A percentile compares a stretch with the other conserved stretches of the same genome.
phyloP scores from a whole-genome alignment of 2,113 vertebrate genomes.

The Eulemur macaco region DNA sequence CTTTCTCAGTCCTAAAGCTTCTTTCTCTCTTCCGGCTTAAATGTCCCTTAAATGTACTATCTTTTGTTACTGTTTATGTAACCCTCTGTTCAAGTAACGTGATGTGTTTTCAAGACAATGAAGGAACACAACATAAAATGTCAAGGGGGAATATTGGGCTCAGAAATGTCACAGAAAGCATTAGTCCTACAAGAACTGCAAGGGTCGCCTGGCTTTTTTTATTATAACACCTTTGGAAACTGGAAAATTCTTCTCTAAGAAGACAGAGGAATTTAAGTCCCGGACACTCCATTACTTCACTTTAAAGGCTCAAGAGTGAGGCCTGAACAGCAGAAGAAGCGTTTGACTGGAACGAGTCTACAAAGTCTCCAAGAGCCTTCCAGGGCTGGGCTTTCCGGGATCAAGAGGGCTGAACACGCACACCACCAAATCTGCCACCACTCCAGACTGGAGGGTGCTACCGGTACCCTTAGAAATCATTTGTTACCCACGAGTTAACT shows the following conservation, averaged over 20 bases:
- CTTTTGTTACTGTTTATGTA: constrained; percentile 67
- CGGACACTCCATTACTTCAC: not conserved
- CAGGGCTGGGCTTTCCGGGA: not conserved
- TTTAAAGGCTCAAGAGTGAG: constrained; percentile 13
- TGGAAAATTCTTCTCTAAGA: constrained; percentile 33
- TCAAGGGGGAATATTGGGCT: not conserved
- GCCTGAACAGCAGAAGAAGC: not conserved
- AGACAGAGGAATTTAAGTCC: constrained; percentile 12
- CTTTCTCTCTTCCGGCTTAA: constrained; percentile 57
- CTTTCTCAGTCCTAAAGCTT: constrained; percentile 56
- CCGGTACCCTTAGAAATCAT: not conserved
- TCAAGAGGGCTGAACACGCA: not conserved
- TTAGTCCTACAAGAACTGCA: not conserved
- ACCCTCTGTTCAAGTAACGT: constrained; percentile 60
- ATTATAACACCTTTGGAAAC: constrained; percentile 3
- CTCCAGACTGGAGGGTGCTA: not conserved
- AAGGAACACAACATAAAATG: constrained; percentile 37
- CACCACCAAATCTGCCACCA: not conserved
- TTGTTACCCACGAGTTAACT: not conserved
- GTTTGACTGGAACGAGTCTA: not conserved
- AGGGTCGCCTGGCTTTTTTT: not conserved
- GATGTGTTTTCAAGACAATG: constrained; percentile 41
- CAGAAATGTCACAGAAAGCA: constrained; percentile 25
- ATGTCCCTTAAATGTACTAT: constrained; percentile 51
- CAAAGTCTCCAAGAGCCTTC: not conserved